Conservation (phyloP, 2,888 invertebrate species). For the Hymenopus coronatus region DNA sequence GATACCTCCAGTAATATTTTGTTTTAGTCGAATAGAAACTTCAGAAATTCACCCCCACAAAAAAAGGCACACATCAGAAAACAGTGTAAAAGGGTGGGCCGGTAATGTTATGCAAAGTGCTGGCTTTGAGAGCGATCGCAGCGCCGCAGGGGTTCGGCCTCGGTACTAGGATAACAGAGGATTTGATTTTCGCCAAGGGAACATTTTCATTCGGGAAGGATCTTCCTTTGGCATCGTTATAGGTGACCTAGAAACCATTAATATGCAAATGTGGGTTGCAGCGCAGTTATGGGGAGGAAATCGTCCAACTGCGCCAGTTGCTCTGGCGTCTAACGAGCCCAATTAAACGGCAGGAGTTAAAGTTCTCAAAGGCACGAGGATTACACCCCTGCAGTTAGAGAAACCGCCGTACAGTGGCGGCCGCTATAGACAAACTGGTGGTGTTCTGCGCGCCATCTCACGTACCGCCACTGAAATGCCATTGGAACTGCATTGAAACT, state of each 20-base stretch:
- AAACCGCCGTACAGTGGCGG: neutral
- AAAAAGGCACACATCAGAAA: neutral
- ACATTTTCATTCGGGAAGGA: neutral
- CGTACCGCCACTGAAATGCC: neutral
- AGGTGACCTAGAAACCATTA: conserved; percentile 15
- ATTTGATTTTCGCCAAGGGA: neutral
- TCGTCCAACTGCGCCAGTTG: neutral
- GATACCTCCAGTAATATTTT: too few species aligned
- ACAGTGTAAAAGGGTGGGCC: neutral
- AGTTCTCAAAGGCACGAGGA: neutral
- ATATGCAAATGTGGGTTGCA: neutral
- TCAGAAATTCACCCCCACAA: neutral
- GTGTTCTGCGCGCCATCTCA: neutral
- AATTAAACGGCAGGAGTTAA: neutral
- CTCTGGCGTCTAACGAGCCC: neutral
- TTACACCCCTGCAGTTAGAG: too few species aligned
- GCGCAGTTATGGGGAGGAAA: too few species aligned
- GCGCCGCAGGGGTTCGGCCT: neutral
- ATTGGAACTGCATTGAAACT: neutral
- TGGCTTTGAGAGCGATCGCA: neutral
- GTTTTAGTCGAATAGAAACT: neutral
- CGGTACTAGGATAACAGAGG: neutral
- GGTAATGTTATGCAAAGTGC: neutral
- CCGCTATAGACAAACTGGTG: neutral
- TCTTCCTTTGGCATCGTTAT: neutral